A percentile compares a stretch with the other conserved stretches of the same genome.
Conservation (phyloP, 2,888 invertebrate genomes). For the Trissolcus brochymenae region DNA sequence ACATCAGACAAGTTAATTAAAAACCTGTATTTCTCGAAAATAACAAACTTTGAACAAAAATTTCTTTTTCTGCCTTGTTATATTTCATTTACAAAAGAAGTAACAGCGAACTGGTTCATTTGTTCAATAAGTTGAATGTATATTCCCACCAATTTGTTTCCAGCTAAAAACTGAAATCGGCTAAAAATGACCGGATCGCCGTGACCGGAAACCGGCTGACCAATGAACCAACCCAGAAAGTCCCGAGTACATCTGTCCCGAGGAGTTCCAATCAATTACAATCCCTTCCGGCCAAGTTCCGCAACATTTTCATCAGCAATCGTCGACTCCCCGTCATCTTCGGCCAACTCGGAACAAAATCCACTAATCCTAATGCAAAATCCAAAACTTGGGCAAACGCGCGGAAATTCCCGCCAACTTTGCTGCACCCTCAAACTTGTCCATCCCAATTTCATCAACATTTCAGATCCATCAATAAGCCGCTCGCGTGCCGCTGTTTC, state of each 20-base stretch:
- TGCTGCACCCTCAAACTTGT: neutral
- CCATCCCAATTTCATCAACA: neutral
- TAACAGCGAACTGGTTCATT: too few relatives aligned
- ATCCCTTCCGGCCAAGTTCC: neutral
- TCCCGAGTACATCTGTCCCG: neutral
- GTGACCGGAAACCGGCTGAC: too few relatives aligned
- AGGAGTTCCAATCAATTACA: constrained; percentile 5
- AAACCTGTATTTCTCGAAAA: too few relatives aligned
- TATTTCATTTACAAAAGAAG: too few relatives aligned
- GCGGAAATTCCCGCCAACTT: constrained; percentile 9
- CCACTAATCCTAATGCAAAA: constrained; percentile 22
- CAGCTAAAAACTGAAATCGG: too few relatives aligned
- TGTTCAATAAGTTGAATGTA: too few relatives aligned
- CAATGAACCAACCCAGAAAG: neutral
- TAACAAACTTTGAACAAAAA: too few relatives aligned
- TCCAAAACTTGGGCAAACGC: constrained; percentile 16
- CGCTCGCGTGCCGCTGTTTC: neutral
- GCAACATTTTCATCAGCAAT: neutral
- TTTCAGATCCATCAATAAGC: constrained; percentile 9
- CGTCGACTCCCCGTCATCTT: neutral
- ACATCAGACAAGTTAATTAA: too few relatives aligned
- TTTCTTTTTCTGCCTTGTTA: too few relatives aligned
- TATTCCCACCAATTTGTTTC: too few relatives aligned
- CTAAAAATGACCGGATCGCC: too few relatives aligned
- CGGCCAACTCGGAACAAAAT: constrained; percentile 11